Percentiles rank a stretch among this genome's conserved stretches.
Evolutionary conservation across 2,113 vertebrate species (phyloP).

Genomic region (Lophius piscatorius): DNA sequence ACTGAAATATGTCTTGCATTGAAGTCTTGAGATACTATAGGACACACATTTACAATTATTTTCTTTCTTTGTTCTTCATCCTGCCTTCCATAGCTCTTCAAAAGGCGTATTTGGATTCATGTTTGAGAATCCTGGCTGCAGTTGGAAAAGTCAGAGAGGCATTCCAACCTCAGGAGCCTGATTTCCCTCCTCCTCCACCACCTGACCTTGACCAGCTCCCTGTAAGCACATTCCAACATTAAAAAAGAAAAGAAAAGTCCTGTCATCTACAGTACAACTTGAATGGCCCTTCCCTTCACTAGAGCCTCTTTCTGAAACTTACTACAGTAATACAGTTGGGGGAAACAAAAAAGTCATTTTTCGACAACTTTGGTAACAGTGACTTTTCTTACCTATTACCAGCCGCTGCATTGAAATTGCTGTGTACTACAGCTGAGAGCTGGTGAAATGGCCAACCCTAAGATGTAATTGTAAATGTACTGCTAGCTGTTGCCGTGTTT

Average conservation of each 20-base stretch:
- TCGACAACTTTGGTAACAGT: neutral
- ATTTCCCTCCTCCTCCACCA: conserved; percentile 96
- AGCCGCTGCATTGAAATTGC: too few species aligned
- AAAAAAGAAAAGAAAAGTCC: neutral
- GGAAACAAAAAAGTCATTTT: neutral
- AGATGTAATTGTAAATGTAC: too few species aligned
- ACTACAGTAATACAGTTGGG: neutral
- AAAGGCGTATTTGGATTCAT: conserved; percentile 96
- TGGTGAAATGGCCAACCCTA: too few species aligned
- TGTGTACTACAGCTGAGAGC: too few species aligned
- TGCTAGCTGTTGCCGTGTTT: too few species aligned
- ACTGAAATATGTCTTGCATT: conserved; percentile 22
- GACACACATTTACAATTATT: too few species aligned
- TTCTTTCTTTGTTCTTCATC: conserved; percentile 3
- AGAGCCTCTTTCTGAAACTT: too few species aligned
- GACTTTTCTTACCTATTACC: neutral
- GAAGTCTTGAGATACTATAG: too few species aligned
- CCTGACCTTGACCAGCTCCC: conserved; percentile 96
- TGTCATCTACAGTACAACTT: neutral
- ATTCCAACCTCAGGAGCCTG: conserved; percentile 95
- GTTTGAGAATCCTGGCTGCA: conserved; percentile 92
- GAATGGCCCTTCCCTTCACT: neutral
- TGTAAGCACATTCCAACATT: conserved; percentile 76
- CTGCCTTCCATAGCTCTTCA: conserved; percentile 83
- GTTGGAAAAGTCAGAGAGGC: conserved; percentile 98